Base-by-base conservation (phyloP, 92 coral and sea anemone species). In the Zoanthus gigantus region DNA sequence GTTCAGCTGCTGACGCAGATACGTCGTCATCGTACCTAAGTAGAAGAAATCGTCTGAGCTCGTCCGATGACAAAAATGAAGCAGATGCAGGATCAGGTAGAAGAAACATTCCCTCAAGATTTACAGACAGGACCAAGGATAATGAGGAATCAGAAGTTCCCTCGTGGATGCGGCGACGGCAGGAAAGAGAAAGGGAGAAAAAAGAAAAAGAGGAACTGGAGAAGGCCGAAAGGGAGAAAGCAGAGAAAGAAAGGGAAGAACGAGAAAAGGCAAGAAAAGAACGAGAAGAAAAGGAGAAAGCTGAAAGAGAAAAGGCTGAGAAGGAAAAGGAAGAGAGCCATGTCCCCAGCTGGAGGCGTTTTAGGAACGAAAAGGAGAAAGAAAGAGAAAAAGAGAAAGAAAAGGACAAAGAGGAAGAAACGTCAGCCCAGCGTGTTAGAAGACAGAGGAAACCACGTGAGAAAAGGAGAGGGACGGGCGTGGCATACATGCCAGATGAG, bases 401-500 rank as follows among this genome's bases (percentile, higher is more conserved):
- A 77, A 92, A 93, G 79, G 90, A 96, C 79, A 92, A 93, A 73
- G 90, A 88, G 23, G 89, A 94, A 31, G 86, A 91, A 66, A 84
- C 94, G 44, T 78, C 94, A 32, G 90, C 84, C 2, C 83, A 90
- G 53, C 89, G 94, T 63, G 91, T 88, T 6, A 87, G 94, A 61
- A 90, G 88, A 87, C 84, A 63, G 53, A 89, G 98, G 17, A 86
- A 88, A 80, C 88, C 94, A 11, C 69, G 98, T 17, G 98, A 94
- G 82, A 89, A 92, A 47, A 93, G 98, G 48, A 87, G 98, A 34
- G 86, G 94, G 17, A 94, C 98, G 4, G 98, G 98, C 4, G 98
- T 94, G 32, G 93, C 98, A 0, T 94, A 92, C 87, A 92, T 94
- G 98, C 98, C 98, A 5, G 79, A 88, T n/a, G 98, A 94, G 89